Percentiles rank a stretch among this genome's conserved stretches.
Conservation (phyloP, 2,113 vertebrate species). For the Aleadryas rufinucha region DNA sequence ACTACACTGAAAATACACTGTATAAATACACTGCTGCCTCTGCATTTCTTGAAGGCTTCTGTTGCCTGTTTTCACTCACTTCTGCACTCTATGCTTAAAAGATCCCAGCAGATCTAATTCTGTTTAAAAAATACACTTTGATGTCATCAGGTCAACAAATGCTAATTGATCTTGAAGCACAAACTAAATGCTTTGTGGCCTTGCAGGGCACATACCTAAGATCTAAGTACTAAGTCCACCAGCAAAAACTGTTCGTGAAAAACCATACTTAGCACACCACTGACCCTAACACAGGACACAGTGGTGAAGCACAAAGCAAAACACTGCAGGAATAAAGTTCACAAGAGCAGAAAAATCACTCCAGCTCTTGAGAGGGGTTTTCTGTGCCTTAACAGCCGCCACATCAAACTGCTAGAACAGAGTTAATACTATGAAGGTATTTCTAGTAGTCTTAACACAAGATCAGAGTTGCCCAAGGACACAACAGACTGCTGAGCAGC, state of each 20-base stretch:
- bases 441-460: not conserved
- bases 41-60: not conserved
- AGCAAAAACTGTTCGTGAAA: not conserved
- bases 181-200: not conserved
- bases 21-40: not conserved
- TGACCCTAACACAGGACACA: not conserved
- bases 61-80: not conserved
- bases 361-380: not conserved
- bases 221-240: not conserved
- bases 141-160: not conserved
- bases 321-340: not conserved
- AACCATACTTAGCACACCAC: accelerated
- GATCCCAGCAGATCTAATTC: not conserved
- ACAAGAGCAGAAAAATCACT: not conserved
- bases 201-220: not conserved
- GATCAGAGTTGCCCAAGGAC: not conserved
- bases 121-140: not conserved
- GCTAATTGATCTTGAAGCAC: not conserved
- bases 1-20: not conserved
- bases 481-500: not conserved
- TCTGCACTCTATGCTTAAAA: not conserved
- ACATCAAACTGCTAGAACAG: not conserved
- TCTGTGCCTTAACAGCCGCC: not conserved
- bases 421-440: not conserved
- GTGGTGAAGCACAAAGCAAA: not conserved